phyloP scores from a whole-genome alignment of 2,888 invertebrate species.

The Chelonus formosanus region DNA sequence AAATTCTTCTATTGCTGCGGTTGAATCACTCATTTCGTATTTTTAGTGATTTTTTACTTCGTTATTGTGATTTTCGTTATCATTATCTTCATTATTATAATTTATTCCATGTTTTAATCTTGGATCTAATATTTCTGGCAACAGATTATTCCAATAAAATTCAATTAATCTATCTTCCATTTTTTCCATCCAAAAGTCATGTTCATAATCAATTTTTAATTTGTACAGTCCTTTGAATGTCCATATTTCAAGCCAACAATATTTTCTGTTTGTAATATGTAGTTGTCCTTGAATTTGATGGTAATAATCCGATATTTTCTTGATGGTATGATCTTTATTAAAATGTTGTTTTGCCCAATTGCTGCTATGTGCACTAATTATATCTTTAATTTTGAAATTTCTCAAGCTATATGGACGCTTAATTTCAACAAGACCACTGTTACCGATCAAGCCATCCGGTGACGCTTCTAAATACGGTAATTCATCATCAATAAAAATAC shows the following conservation, averaged over 20 bases:
- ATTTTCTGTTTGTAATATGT: slow-evolving; percentile 3
- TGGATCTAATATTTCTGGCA: no score
- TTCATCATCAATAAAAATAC: background rate
- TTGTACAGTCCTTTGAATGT: no score
- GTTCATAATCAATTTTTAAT: no score
- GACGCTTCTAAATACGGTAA: background rate
- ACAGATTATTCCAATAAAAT: no score
- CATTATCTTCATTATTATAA: no score
- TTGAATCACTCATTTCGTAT: no score
- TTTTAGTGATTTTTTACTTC: no score
- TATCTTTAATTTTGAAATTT: background rate
- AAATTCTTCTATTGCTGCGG: no score
- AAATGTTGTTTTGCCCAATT: background rate
- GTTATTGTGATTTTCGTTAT: no score
- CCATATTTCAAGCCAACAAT: slow-evolving; percentile 63
- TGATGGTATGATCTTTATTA: background rate
- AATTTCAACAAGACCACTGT: background rate
- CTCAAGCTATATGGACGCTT: background rate
- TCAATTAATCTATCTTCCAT: no score
- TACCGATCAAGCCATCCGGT: background rate
- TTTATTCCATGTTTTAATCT: no score
- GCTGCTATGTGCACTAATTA: background rate
- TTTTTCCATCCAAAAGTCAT: no score
- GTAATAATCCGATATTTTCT: background rate
- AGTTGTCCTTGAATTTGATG: slow-evolving; percentile 7